Conservation (phyloP, 2,797 vertebrate genomes). For the Podarcis lilfordi region DNA sequence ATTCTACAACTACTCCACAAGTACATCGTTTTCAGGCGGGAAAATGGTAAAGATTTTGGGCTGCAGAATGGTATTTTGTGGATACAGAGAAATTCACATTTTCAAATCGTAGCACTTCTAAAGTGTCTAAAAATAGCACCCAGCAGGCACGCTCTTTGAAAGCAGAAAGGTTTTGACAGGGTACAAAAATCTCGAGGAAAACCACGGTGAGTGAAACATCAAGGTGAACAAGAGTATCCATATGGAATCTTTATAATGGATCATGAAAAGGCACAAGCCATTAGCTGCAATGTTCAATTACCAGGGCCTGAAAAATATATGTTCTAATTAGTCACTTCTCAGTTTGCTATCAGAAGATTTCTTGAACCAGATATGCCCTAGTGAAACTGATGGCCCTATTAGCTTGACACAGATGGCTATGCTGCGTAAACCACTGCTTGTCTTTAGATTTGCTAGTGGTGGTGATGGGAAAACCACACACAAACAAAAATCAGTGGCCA, state of each 20-base stretch:
- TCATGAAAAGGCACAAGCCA: slow-evolving; percentile 21
- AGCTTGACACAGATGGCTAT: slow-evolving; percentile 10
- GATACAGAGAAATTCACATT: slow-evolving; percentile 1
- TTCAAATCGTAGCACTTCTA: slow-evolving; percentile 13
- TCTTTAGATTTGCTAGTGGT: background rate
- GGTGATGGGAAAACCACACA: background rate
- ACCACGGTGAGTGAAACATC: background rate
- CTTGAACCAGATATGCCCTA: background rate
- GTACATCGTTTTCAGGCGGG: too few species aligned
- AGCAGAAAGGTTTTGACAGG: slow-evolving; percentile 11
- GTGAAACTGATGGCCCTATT: slow-evolving; percentile 1
- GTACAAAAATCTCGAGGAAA: background rate
- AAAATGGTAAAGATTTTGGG: background rate
- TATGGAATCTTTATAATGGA: slow-evolving; percentile 6
- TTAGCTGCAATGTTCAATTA: slow-evolving; percentile 4
- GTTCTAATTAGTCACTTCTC: slow-evolving; percentile 13
- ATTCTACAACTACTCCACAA: background rate
- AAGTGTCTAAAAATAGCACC: slow-evolving; percentile 8
- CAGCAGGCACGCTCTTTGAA: background rate
- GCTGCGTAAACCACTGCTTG: background rate
- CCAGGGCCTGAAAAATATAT: background rate
- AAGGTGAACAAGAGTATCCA: slow-evolving; percentile 1
- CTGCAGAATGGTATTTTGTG: background rate
- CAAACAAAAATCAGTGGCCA: background rate
- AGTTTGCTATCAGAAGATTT: background rate